Evolutionary conservation across 1,140 invertebrate genomes (phyloP).

Genomic region (Diorhabda carinulata): DNA sequence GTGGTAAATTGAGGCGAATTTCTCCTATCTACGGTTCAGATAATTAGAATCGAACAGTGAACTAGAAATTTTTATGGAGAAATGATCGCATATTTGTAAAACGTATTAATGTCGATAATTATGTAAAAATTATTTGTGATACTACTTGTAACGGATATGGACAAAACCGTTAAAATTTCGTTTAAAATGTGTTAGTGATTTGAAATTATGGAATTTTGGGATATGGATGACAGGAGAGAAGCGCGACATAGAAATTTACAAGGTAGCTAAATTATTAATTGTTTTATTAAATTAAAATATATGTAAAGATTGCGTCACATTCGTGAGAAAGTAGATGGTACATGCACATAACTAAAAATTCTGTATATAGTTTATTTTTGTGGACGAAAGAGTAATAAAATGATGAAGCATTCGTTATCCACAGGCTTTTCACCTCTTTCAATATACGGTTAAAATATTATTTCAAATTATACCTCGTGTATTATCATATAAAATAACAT

Average conservation of each 20-base stretch:
- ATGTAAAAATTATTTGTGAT: background rate
- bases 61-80: background rate
- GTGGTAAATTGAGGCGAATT: slow-evolving; percentile 23
- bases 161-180: background rate
- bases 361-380: no score
- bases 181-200: slow-evolving; percentile 29
- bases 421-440: no score
- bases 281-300: no score
- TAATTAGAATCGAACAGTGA: background rate
- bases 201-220: slow-evolving; percentile 45
- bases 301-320: no score
- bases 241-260: slow-evolving; percentile 31
- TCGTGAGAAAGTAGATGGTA: no score
- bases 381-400: no score
- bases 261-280: slow-evolving; percentile 23
- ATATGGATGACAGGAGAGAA: slow-evolving; percentile 42
- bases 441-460: no score
- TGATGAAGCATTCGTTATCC: no score
- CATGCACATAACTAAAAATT: no score
- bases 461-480: no score
- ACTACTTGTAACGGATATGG: background rate
- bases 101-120: background rate
- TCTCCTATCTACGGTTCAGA: slow-evolving; percentile 1
- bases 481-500: no score
- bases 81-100: background rate